Conservation (phyloP, 1,140 invertebrate species). For the Bombus pyrosoma region DNA sequence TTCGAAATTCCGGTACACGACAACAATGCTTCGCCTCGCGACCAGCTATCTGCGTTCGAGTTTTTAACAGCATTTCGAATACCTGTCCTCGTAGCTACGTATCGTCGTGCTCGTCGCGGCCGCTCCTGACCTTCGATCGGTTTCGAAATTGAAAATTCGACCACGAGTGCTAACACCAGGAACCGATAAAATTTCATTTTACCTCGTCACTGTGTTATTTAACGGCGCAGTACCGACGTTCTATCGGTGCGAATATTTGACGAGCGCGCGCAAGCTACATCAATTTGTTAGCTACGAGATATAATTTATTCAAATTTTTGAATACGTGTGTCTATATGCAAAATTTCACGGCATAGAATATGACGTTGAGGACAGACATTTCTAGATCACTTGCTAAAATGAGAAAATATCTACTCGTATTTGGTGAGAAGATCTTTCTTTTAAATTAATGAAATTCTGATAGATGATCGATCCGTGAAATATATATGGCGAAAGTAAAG, state of each 20-base stretch:
- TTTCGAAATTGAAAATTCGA: background rate
- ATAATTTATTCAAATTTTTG: background rate
- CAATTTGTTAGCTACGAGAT: background rate
- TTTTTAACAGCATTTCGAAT: slow-evolving; percentile 39
- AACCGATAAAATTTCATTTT: background rate
- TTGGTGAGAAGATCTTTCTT: no score
- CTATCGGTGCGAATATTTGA: background rate
- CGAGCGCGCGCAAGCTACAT: no score
- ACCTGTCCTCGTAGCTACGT: background rate
- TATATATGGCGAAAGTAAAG: no score
- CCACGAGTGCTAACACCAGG: background rate
- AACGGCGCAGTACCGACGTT: background rate
- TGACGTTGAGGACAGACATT: no score
- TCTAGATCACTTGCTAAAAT: no score
- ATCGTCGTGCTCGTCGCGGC: background rate
- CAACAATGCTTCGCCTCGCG: slow-evolving; percentile 10
- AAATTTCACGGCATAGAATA: no score
- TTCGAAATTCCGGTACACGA: slow-evolving; percentile 33
- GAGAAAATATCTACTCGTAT: no score
- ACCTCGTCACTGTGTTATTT: background rate
- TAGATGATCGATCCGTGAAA: no score
- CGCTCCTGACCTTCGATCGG: background rate
- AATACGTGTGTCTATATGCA: no score
- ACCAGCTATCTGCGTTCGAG: slow-evolving; percentile 7
- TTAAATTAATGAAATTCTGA: no score